These are phyloP conservation scores for Terrapene triunguis DNA, from an alignment of 2,113 vertebrate species.

Conservation along the genomic window DNA sequence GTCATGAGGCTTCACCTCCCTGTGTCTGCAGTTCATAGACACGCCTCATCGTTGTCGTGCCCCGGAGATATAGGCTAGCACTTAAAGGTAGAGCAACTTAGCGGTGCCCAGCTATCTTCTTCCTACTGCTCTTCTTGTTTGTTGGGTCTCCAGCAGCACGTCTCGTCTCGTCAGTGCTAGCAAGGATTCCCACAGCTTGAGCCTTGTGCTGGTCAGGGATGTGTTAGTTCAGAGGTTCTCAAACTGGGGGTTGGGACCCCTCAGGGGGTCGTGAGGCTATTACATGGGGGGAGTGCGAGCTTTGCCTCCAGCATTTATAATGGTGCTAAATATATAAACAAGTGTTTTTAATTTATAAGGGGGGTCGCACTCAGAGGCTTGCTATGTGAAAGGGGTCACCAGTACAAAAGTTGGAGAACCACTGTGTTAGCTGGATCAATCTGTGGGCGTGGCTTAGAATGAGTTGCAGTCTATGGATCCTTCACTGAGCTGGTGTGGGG, in stretches of 20 bases:
- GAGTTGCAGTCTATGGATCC: not conserved
- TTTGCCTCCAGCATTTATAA: too few species aligned
- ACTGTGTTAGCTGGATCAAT: not conserved
- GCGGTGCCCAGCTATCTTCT: not conserved
- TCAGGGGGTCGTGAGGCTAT: too few species aligned
- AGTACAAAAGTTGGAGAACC: too few species aligned
- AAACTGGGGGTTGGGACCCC: too few species aligned
- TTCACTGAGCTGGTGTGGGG: not conserved
- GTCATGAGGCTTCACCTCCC: not conserved
- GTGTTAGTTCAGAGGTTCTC: not conserved
- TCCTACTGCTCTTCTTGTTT: not conserved
- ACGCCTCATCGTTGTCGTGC: not conserved
- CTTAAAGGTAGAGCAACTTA: not conserved
- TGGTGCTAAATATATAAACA: too few species aligned
- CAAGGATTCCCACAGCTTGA: not conserved
- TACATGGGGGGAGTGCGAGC: too few species aligned
- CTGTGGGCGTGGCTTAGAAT: accelerated
- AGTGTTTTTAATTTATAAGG: too few species aligned
- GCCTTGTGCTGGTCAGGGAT: not conserved
- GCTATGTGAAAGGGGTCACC: too few species aligned
- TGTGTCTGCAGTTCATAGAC: accelerated
- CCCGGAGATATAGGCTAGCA: not conserved
- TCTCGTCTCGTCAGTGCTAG: not conserved
- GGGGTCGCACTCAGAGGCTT: too few species aligned
- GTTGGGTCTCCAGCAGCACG: not conserved